Percentiles rank a stretch among this genome's conserved stretches.
These are phyloP conservation scores for Oligia latruncula DNA, from an alignment of 2,888 invertebrate genomes.

Conservation along the genomic window DNA sequence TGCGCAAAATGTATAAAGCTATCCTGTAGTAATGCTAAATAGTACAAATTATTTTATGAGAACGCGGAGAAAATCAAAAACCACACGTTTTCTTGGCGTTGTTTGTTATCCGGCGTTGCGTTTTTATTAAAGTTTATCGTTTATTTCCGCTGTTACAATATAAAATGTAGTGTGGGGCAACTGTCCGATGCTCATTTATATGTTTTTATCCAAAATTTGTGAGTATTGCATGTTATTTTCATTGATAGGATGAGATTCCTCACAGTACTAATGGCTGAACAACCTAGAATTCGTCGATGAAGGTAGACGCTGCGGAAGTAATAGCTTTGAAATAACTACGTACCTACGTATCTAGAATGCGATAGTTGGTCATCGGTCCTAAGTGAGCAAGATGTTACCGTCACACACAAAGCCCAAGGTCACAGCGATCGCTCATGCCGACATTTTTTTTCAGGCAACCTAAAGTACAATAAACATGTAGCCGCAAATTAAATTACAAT, in stretches of 20 bases:
- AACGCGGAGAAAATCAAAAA: conserved; percentile 76
- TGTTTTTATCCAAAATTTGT: conserved; percentile 79
- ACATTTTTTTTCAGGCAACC: conserved; percentile 76
- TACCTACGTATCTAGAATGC: neutral
- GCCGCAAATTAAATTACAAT: conserved; percentile 73
- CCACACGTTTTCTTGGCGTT: conserved; percentile 90
- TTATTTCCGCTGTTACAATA: conserved; percentile 80
- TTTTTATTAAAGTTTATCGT: conserved; percentile 82
- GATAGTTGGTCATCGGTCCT: neutral
- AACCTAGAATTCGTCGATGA: conserved; percentile 75
- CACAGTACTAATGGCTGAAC: conserved; percentile 75
- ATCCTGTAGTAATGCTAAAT: conserved; percentile 51
- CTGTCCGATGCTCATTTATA: conserved; percentile 76
- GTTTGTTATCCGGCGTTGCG: conserved; percentile 87
- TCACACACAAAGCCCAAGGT: conserved; percentile 66
- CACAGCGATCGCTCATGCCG: conserved; percentile 62
- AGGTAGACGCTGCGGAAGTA: conserved; percentile 59
- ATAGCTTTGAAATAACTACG: conserved; percentile 21
- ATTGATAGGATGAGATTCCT: conserved; percentile 47
- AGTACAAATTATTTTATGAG: conserved; percentile 7
- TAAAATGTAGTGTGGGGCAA: conserved; percentile 84
- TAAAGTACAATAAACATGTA: conserved; percentile 80
- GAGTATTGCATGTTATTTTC: conserved; percentile 73
- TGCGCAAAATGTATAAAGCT: conserved; percentile 27
- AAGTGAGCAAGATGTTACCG: conserved; percentile 29